Conservation (phyloP, 1,140 invertebrate species). For the Watersipora subatra region DNA sequence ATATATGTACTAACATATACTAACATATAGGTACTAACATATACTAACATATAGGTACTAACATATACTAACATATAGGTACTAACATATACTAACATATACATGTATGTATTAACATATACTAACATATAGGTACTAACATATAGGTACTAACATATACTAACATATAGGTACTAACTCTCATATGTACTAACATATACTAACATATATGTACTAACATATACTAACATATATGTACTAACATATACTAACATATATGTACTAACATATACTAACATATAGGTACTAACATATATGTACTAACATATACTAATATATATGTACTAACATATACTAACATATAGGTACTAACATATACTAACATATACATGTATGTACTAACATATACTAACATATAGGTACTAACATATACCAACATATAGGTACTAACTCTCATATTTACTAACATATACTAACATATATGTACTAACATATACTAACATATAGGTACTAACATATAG, state of each 20-base stretch:
- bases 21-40: not conserved
- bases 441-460: not conserved
- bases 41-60: not conserved
- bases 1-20: not conserved
- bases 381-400: not conserved
- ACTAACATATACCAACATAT: not conserved
- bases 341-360: not conserved
- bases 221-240: not conserved
- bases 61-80: no score
- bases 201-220: not conserved
- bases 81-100: not conserved
- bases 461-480: not conserved
- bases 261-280: not conserved
- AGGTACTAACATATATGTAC: not conserved
- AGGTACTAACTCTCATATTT: not conserved
- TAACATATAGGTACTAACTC: no score
- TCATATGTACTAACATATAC: not conserved
- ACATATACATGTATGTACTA: not conserved
- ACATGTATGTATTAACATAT: no score
- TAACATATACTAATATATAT: not conserved
- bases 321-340: not conserved
- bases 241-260: not conserved
- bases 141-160: not conserved
- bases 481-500: not conserved
- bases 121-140: not conserved